Conservation (phyloP, 1,140 invertebrate genomes). For the Macrosteles quadrilineatus region DNA sequence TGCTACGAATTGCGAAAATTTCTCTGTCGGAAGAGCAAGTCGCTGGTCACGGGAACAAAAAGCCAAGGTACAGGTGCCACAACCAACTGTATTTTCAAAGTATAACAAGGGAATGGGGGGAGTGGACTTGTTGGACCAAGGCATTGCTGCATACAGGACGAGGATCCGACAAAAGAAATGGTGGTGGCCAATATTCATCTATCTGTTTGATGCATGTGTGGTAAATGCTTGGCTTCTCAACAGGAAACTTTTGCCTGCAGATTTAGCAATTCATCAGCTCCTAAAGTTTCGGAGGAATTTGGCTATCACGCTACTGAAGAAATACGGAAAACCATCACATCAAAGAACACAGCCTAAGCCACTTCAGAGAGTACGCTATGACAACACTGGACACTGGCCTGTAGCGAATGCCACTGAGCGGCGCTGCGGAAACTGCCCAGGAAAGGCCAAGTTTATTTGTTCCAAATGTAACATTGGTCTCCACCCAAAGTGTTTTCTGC, state of each 20-base stretch:
- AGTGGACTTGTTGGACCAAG: slow-evolving; percentile 36
- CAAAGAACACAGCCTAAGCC: slow-evolving; percentile 12
- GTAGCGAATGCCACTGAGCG: not conserved
- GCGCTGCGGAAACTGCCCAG: not conserved
- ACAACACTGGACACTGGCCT: not conserved
- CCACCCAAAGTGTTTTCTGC: slow-evolving; percentile 10
- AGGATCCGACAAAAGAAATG: slow-evolving; percentile 38
- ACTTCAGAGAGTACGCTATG: not conserved
- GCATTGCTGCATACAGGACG: slow-evolving; percentile 31
- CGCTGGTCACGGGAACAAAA: slow-evolving; percentile 3
- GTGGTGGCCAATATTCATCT: slow-evolving; percentile 36
- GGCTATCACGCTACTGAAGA: not conserved
- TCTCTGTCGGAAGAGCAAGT: not conserved
- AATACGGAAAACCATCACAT: slow-evolving; percentile 10
- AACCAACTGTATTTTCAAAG: not conserved
- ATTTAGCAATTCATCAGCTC: not conserved
- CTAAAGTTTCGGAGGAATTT: slow-evolving; percentile 1
- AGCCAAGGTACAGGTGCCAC: slow-evolving; percentile 12
- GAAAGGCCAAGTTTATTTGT: slow-evolving; percentile 13
- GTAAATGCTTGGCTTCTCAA: slow-evolving; percentile 8
- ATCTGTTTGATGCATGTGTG: slow-evolving; percentile 24
- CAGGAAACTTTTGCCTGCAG: slow-evolving; percentile 2
- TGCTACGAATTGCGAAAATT: slow-evolving; percentile 18
- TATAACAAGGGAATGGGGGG: slow-evolving; percentile 41
- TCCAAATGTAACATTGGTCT: not conserved